Percentiles rank a stretch among this genome's conserved stretches.
These are phyloP conservation scores for Morone chrysops DNA, from an alignment of 2,113 vertebrate species.

Conservation along the genomic window DNA sequence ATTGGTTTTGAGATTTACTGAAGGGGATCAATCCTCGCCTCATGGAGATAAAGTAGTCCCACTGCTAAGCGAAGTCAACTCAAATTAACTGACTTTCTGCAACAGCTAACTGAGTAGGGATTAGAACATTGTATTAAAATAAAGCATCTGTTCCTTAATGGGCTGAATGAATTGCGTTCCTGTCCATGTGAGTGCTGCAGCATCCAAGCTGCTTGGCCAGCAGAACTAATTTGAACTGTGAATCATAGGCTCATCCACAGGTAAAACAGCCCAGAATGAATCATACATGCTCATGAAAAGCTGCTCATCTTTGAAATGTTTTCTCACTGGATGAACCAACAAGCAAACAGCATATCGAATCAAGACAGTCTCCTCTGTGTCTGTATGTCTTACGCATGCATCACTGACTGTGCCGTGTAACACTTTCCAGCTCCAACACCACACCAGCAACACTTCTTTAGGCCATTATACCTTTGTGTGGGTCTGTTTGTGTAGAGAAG, in stretches of 20 bases:
- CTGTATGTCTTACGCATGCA: constrained; percentile 40
- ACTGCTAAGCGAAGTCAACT: constrained; percentile 47
- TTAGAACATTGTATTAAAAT: constrained; percentile 58
- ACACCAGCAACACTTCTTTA: constrained; percentile 13
- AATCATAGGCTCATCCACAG: constrained; percentile 65
- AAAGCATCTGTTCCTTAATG: constrained; percentile 58
- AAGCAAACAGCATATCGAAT: constrained; percentile 63
- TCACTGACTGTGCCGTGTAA: constrained; percentile 16
- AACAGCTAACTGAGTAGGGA: constrained; percentile 43
- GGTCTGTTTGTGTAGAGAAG: constrained; percentile 7
- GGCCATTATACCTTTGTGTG: background rate
- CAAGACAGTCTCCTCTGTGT: constrained; percentile 31
- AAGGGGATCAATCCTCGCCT: constrained; percentile 49
- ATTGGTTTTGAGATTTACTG: constrained; percentile 62
- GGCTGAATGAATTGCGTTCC: constrained; percentile 24
- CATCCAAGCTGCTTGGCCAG: constrained; percentile 43
- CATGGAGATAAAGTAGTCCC: constrained; percentile 51
- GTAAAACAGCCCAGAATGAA: constrained; percentile 60
- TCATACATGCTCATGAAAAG: constrained; percentile 55
- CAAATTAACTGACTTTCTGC: constrained; percentile 67
- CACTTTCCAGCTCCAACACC: constrained; percentile 1
- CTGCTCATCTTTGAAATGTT: constrained; percentile 62
- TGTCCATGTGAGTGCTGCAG: constrained; percentile 36
- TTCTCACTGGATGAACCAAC: constrained; percentile 59
- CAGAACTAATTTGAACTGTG: constrained; percentile 69